Conservation (phyloP, 2,113 vertebrate species). For the Maylandia zebra region DNA sequence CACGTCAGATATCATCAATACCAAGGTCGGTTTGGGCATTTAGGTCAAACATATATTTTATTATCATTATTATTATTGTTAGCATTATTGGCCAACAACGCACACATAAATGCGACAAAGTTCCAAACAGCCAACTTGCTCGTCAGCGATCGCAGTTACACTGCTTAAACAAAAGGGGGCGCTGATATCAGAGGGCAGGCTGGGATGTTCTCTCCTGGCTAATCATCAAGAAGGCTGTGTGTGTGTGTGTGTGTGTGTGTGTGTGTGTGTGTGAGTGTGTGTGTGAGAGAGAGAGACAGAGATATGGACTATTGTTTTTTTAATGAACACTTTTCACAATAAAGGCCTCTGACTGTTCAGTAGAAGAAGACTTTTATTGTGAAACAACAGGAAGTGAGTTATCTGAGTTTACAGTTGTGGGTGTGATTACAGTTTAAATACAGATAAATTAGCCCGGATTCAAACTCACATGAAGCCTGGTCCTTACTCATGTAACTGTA, state of each 20-base stretch:
- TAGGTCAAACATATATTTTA: not conserved
- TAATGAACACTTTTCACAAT: not conserved
- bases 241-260: not conserved
- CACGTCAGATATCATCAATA: not conserved
- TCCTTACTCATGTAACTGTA: not conserved
- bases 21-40: not conserved
- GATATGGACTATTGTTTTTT: not conserved
- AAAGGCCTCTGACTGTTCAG: not conserved
- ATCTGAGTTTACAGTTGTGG: not conserved
- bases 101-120: not conserved
- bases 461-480: not conserved
- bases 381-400: not conserved
- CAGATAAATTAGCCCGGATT: not conserved
- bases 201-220: not conserved
- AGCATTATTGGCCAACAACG: not conserved
- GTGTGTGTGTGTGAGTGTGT: not conserved
- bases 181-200: not conserved
- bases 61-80: not conserved
- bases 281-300: accelerated
- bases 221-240: not conserved
- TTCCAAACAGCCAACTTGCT: not conserved
- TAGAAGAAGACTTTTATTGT: not conserved
- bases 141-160: not conserved
- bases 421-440: not conserved
- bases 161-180: not conserved